A percentile compares a stretch with the other conserved stretches of the same genome.
Evolutionary conservation across 2,113 vertebrate species (phyloP).

Genomic region (Isurus oxyrinchus): DNA sequence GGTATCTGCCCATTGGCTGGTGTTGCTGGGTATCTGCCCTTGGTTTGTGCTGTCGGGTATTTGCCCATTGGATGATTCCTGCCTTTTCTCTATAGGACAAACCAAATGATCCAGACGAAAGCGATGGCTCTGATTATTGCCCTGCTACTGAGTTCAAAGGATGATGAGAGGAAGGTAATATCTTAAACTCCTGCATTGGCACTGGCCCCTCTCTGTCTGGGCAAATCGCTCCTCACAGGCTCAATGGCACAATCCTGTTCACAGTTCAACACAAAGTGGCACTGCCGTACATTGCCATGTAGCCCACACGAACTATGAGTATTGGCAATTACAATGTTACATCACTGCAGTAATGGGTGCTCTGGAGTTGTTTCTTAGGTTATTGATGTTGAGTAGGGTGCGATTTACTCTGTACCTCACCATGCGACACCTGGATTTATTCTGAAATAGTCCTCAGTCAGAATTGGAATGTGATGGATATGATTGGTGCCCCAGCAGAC

Average conservation of each 20-base stretch:
- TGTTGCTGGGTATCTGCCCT: background rate
- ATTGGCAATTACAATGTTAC: background rate
- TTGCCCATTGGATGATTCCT: background rate
- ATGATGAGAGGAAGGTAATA: constrained; percentile 67
- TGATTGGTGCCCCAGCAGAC: background rate
- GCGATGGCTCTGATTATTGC: constrained; percentile 92
- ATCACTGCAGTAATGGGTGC: background rate
- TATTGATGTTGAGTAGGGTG: background rate
- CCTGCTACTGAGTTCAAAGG: constrained; percentile 71
- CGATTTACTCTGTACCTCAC: background rate
- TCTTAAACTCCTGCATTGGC: background rate
- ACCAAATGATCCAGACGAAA: constrained; percentile 87
- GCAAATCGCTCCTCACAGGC: background rate
- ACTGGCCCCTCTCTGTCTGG: background rate
- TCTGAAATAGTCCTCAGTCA: background rate
- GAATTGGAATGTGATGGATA: background rate
- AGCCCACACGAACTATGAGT: background rate
- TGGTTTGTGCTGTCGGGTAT: background rate
- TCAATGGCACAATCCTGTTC: background rate
- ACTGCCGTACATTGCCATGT: background rate
- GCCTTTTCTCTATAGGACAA: constrained; percentile 59
- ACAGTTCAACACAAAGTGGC: background rate
- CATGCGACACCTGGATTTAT: no score
- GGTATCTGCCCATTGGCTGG: background rate
- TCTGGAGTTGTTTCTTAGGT: background rate